Conservation (phyloP, 1,140 invertebrate species). For the Drosophila erecta region DNA sequence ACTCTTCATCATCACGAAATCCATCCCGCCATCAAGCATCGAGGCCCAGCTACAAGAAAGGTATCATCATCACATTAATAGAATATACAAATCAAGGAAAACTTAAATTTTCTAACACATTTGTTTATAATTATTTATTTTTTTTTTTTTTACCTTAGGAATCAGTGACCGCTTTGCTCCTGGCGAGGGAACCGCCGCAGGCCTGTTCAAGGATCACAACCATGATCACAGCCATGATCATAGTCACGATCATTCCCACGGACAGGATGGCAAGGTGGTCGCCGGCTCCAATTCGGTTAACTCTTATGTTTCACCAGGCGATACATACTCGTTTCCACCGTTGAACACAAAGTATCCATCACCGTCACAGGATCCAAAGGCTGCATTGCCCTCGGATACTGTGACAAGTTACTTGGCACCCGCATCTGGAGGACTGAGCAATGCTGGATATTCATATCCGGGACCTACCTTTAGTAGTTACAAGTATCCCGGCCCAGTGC, state of each 20-base stretch:
- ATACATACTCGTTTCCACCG: constrained; percentile 79
- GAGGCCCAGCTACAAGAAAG: constrained; percentile 37
- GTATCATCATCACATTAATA: constrained; percentile 15
- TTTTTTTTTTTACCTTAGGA: constrained; percentile 8
- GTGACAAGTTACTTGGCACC: constrained; percentile 76
- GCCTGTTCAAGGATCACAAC: constrained; percentile 49
- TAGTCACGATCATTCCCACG: constrained; percentile 38
- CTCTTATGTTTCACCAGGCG: constrained; percentile 61
- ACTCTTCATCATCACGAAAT: constrained; percentile 30
- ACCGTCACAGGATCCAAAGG: constrained; percentile 64
- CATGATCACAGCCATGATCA: constrained; percentile 48
- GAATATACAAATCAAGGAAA: too few species aligned
- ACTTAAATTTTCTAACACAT: too few species aligned
- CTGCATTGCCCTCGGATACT: constrained; percentile 50
- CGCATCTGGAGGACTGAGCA: constrained; percentile 66
- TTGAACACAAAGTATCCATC: constrained; percentile 70
- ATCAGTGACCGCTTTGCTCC: constrained; percentile 74
- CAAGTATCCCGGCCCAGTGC: constrained; percentile 63
- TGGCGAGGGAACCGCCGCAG: constrained; percentile 70
- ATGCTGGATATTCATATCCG: constrained; percentile 53
- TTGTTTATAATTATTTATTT: neutral
- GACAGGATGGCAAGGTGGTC: constrained; percentile 48
- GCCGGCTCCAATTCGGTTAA: constrained; percentile 59
- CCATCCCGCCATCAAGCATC: constrained; percentile 36
- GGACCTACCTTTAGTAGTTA: constrained; percentile 54